phyloP scores from a whole-genome alignment of 2,888 invertebrate species.

The Drosophila tripunctata region DNA sequence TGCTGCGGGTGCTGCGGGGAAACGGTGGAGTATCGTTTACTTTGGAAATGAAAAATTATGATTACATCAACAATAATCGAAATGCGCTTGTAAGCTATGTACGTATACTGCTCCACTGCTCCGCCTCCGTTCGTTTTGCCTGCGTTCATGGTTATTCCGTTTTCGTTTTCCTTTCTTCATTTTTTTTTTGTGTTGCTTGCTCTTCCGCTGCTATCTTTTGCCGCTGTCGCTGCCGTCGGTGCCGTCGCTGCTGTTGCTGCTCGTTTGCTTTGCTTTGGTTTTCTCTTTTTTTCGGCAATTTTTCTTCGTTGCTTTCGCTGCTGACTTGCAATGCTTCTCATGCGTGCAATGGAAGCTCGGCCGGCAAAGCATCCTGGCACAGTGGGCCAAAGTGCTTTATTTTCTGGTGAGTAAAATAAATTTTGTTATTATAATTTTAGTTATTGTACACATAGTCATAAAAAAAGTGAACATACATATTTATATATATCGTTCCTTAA shows the following conservation, averaged over 20 bases:
- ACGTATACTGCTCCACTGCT: slow-evolving; percentile 32
- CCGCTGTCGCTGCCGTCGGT: slow-evolving; percentile 43
- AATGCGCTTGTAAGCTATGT: slow-evolving; percentile 78
- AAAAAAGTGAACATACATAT: too few species aligned
- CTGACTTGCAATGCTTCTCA: slow-evolving; percentile 77
- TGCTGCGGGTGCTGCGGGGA: not conserved
- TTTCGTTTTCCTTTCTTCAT: slow-evolving; percentile 11
- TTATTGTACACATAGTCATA: too few species aligned
- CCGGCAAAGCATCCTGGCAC: slow-evolving; percentile 8
- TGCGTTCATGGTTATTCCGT: slow-evolving; percentile 22
- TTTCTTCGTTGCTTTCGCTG: slow-evolving; percentile 69
- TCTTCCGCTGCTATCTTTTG: slow-evolving; percentile 56
- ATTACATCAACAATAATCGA: slow-evolving; percentile 79
- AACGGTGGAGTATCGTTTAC: slow-evolving; percentile 63
- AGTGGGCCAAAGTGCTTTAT: not conserved
- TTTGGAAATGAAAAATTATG: slow-evolving; percentile 80
- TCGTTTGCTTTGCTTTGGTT: slow-evolving; percentile 22
- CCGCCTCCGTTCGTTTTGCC: not conserved
- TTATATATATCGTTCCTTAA: too few species aligned
- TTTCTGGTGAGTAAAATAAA: not conserved
- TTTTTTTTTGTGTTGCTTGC: slow-evolving; percentile 26
- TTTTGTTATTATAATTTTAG: not conserved
- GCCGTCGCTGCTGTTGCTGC: slow-evolving; percentile 27
- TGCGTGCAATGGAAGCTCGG: slow-evolving; percentile 59
- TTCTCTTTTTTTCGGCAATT: slow-evolving; percentile 61